phyloP scores from a whole-genome alignment of 1,140 invertebrate species.

The Drosophila rhopaloa region DNA sequence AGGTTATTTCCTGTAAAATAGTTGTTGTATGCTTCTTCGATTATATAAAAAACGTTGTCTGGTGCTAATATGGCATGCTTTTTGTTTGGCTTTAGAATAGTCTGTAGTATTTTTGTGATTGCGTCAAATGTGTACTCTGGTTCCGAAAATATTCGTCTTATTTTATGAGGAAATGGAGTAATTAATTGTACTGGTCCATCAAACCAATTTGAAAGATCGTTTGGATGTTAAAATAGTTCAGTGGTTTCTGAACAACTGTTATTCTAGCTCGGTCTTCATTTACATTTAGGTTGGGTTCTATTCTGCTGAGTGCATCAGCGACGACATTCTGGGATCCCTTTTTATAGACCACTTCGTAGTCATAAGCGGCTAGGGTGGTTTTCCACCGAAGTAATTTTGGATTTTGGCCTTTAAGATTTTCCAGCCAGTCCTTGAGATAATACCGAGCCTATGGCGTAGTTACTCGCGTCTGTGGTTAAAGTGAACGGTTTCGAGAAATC shows the following conservation, averaged over 20 bases:
- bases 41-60: too few relatives aligned
- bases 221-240: constrained; percentile 2
- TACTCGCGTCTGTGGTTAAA: not conserved
- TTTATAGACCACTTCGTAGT: constrained; percentile 11
- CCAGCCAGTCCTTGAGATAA: constrained; percentile 12
- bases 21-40: too few relatives aligned
- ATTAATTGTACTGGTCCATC: too few relatives aligned
- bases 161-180: too few relatives aligned
- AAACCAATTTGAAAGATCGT: not conserved
- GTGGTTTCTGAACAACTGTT: not conserved
- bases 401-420: constrained; percentile 11
- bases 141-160: too few relatives aligned
- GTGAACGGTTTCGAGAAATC: constrained; percentile 8
- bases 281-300: constrained; percentile 5
- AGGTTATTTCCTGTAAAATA: too few relatives aligned
- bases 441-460: not conserved
- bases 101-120: too few relatives aligned
- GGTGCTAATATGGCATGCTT: too few relatives aligned
- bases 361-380: constrained; percentile 11
- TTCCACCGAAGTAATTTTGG: constrained; percentile 17
- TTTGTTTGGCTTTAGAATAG: too few relatives aligned
- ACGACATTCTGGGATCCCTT: too few relatives aligned
- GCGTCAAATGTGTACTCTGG: too few relatives aligned
- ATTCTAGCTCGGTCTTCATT: constrained; percentile 7
- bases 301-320: constrained; percentile 19